Base-by-base conservation (phyloP, 2,888 invertebrate species). In the Folsomia manolachei region DNA sequence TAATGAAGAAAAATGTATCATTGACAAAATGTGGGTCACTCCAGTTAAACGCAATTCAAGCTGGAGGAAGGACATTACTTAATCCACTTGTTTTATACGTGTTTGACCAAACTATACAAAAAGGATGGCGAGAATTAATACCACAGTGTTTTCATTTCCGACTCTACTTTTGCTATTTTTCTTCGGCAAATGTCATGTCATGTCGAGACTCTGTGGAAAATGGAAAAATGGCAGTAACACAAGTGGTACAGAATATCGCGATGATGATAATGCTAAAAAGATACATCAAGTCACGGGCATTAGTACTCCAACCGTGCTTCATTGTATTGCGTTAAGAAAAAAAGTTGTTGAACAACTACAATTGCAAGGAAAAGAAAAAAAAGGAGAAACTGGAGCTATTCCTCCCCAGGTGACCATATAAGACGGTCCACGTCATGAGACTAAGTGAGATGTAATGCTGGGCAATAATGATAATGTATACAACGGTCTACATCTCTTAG, bases 331-430 rank as follows among this genome's bases (percentile, higher is more conserved):
- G n/a, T n/a, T n/a, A n/a, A n/a, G n/a, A n/a, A n/a, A n/a, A n/a
- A n/a, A n/a, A n/a, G n/a, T n/a, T n/a, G n/a, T n/a, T n/a, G n/a
- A n/a, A n/a, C n/a, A n/a, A n/a, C n/a, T n/a, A n/a, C n/a, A n/a
- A n/a, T n/a, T n/a, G n/a, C n/a, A n/a, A n/a, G n/a, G n/a, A n/a
- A n/a, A n/a, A n/a, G n/a, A n/a, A n/a, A 14, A 51, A 11, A 11
- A 62, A 2, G 64, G 27, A 64, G 64, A 64, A 64, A 25, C 26
- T 11, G 9, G 64, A 64, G 64, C 19, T 27, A 25, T 64, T 64
- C 25, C 64, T 64, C 64, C 64, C 64, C 64, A 64, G 64, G 64
- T 64, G 64, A 64, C 64, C 64, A 27, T 62, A 62, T 4, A 18
- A 19, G 64, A 27, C n/a, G 27, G 39, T 26, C 64, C 64, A 64